Evolutionary conservation across 1,140 invertebrate species (phyloP).

Genomic region (Meloidogyne chitwoodi): DNA sequence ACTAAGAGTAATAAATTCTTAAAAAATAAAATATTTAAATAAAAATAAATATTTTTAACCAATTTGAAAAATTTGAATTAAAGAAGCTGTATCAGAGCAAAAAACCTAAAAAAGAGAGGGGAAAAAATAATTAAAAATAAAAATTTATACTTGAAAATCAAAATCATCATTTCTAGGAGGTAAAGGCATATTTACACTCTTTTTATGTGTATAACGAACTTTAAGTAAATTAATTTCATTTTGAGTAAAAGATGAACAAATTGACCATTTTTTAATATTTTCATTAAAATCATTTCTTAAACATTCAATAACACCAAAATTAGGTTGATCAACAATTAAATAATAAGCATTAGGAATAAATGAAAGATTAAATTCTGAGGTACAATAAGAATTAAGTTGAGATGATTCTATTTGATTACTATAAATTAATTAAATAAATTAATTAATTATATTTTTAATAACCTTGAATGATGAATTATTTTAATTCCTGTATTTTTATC

Average conservation of each 20-base stretch:
- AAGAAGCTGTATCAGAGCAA: constrained; percentile 33
- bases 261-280: constrained; percentile 28
- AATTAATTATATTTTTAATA: constrained; percentile 30
- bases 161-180: constrained; percentile 40
- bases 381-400: constrained; percentile 47
- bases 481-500: constrained; percentile 15
- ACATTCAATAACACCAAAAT: constrained; percentile 57
- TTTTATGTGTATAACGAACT: constrained; percentile 53
- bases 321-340: constrained; percentile 50
- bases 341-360: constrained; percentile 24
- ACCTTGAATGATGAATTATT: constrained; percentile 23
- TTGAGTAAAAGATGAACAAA: constrained; percentile 45
- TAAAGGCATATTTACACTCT: constrained; percentile 27
- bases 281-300: constrained; percentile 1
- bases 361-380: not conserved
- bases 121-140: not conserved
- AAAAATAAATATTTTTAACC: not conserved
- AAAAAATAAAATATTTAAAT: not conserved
- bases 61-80: constrained; percentile 50
- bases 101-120: constrained; percentile 49
- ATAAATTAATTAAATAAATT: constrained; percentile 46
- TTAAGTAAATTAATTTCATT: constrained; percentile 33
- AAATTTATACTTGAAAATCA: constrained; percentile 46
- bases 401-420: constrained; percentile 34
- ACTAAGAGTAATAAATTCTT: constrained; percentile 52